Conservation (phyloP, 1,140 invertebrate genomes). For the Lordiphosa mommai region DNA sequence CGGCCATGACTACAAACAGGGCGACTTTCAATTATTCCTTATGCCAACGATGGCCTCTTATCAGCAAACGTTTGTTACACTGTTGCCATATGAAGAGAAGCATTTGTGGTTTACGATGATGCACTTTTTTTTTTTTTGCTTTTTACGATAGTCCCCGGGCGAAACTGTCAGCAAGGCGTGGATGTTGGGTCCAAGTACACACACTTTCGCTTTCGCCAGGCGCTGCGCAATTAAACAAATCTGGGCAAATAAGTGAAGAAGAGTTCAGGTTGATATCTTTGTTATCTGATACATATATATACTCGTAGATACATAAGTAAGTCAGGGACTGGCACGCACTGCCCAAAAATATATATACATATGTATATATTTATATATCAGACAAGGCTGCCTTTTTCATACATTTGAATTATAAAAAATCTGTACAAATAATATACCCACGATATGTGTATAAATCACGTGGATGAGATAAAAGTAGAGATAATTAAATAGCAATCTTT, state of each 20-base stretch:
- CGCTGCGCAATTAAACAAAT: slow-evolving; percentile 26
- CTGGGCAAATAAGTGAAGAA: slow-evolving; percentile 11
- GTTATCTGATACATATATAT: background rate
- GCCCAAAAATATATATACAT: slow-evolving; percentile 1
- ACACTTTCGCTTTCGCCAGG: background rate
- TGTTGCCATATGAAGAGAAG: slow-evolving; percentile 5
- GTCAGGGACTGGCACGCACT: slow-evolving; percentile 1
- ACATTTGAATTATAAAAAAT: slow-evolving; percentile 36
- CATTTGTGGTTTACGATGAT: background rate
- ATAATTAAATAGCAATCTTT: slow-evolving; percentile 48
- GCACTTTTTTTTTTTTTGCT: slow-evolving; percentile 3
- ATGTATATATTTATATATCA: slow-evolving; percentile 4
- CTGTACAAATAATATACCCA: slow-evolving; percentile 39
- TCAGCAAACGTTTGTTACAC: slow-evolving; percentile 3
- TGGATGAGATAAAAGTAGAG: slow-evolving; percentile 41
- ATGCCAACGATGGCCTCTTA: slow-evolving; percentile 7
- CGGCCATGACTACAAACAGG: slow-evolving; percentile 47
- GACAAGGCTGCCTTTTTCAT: background rate
- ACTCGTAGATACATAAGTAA: slow-evolving; percentile 14
- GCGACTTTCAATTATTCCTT: background rate
- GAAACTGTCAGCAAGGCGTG: slow-evolving; percentile 8
- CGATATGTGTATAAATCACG: slow-evolving; percentile 34
- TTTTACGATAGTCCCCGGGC: background rate
- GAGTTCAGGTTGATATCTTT: slow-evolving; percentile 16
- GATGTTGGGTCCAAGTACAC: background rate